phyloP scores from a whole-genome alignment of 2,797 vertebrate genomes.

The Hypotaenidia okinawae region DNA sequence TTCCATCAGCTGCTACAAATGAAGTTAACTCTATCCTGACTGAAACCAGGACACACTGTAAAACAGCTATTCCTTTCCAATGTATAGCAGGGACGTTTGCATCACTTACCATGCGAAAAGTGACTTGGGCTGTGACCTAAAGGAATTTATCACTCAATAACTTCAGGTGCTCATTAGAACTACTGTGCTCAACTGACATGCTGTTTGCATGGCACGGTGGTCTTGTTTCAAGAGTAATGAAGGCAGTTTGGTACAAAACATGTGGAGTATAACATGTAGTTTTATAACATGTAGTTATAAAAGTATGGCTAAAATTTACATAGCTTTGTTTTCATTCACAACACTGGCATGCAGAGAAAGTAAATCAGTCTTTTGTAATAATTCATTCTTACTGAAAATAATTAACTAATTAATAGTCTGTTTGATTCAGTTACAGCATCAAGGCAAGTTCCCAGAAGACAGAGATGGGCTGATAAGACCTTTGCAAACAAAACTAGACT shows the following conservation, averaged over 20 bases:
- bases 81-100: not conserved
- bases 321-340: not conserved
- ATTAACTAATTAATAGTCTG: constrained; percentile 46
- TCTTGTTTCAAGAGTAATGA: not conserved
- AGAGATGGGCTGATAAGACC: constrained; percentile 22
- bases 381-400: not conserved
- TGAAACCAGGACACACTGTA: too few relatives aligned
- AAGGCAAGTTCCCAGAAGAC: constrained; percentile 52
- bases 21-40: too few relatives aligned
- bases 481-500: constrained; percentile 30
- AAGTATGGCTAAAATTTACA: not conserved
- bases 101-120: not conserved
- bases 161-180: not conserved
- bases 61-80: not conserved
- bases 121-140: not conserved
- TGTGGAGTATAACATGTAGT: too few relatives aligned
- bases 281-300: not conserved
- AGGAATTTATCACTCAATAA: not conserved
- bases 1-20: too few relatives aligned
- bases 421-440: constrained; percentile 49
- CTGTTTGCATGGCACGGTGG: not conserved
- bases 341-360: not conserved
- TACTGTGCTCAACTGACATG: not conserved
- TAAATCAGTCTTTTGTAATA: not conserved
- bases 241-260: not conserved